These are phyloP conservation scores for Sepiola atlantica DNA, from an alignment of 2,888 invertebrate genomes.

Conservation along the genomic window DNA sequence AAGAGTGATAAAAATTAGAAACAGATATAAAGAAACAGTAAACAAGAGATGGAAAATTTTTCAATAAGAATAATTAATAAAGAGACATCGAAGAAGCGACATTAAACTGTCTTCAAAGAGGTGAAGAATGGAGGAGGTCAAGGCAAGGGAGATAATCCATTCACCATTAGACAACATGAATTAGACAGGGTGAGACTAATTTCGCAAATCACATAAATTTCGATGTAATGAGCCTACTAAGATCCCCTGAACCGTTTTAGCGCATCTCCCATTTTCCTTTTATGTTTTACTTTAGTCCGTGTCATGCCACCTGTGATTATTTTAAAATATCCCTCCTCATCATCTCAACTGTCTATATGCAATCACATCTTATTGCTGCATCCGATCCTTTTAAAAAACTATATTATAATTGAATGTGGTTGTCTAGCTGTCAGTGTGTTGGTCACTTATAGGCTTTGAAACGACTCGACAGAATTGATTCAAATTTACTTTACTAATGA, in stretches of 20 bases:
- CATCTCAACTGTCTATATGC: not conserved
- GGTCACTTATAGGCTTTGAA: no score
- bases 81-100: no score
- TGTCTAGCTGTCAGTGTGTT: no score
- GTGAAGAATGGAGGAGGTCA: not conserved
- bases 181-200: not conserved
- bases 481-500: no score
- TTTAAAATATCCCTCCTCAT: not conserved
- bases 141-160: not conserved
- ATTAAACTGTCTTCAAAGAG: not conserved
- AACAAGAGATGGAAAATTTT: no score
- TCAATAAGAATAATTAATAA: no score
- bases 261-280: not conserved
- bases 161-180: not conserved
- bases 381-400: not conserved
- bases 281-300: not conserved
- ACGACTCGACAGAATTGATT: no score
- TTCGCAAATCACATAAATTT: constrained; percentile 1
- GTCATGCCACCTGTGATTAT: not conserved
- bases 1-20: no score
- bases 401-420: no score
- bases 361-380: not conserved
- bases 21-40: no score
- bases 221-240: constrained; percentile 8
- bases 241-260: not conserved